Base-by-base conservation (phyloP, 2,888 invertebrate species). In the Tribolium freemani region DNA sequence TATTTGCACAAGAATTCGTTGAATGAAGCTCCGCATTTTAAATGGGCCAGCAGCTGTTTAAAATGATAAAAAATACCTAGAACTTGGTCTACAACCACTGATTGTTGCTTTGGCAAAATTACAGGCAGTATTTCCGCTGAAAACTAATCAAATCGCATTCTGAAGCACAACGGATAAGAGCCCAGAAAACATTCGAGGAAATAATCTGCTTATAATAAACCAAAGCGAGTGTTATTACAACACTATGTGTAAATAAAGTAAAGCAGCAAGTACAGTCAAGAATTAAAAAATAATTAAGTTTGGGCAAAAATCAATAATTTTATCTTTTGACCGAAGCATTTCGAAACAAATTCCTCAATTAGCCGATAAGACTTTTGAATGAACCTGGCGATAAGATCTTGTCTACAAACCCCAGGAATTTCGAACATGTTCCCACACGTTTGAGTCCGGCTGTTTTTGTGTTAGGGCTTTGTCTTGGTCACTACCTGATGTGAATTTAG, bases 391-490 rank as follows among this genome's bases (percentile, higher is more conserved):
- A 63, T 63, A 63, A 63, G n/a, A 63, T 63, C 63, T 63, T 20
- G 5, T 16, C 26, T 30, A 30, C 48, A 60, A 26, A 61, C 30
- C 30, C 50, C 50, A 50, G 31, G 61, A 61, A 61, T 61, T 11
- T 50, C 50, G 30, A 48, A 61, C 61, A 50, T 46, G 63, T 63
- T 63, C 63, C 51, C 63, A 63, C 63, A 63, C 50, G 51, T 31
- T 50, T 48, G 5, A 61, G 30, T 48, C 30, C 48, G 44, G 20
- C 50, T 16, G 20, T 46, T 50, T 61, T 61, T 61, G 50, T 61
- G 50, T 46, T 48, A 0, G 48, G 10, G 5, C 11, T 48, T 48
- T 60, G 60, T 60, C 26, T 48, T 30, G 48, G 61, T 6, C 26
- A 61, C 61, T 61, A 61, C 61, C 61, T 61, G 61, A 61, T 45